A percentile compares a stretch with the other conserved stretches of the same genome.
phyloP scores from a whole-genome alignment of 2,113 vertebrate genomes.

The Butorides virescens region DNA sequence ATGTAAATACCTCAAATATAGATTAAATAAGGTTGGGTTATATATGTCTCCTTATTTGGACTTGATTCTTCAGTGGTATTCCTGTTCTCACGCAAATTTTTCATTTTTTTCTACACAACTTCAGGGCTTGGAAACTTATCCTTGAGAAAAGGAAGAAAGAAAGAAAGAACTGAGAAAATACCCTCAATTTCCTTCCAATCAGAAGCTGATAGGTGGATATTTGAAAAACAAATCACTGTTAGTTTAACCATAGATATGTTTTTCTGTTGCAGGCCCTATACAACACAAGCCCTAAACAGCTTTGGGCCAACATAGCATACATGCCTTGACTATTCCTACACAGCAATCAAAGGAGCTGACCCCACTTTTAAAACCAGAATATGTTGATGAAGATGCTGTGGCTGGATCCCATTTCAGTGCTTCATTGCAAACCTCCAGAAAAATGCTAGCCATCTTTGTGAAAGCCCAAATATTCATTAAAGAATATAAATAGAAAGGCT shows the following conservation, averaged over 20 bases:
- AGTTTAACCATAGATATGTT: background rate
- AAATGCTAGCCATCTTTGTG: background rate
- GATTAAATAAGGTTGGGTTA: background rate
- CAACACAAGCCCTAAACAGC: background rate
- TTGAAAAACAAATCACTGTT: background rate
- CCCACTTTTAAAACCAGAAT: background rate
- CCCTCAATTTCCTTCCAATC: background rate
- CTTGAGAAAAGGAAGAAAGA: background rate
- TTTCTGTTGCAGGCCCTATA: background rate
- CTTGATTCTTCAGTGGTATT: background rate
- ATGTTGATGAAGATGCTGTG: background rate
- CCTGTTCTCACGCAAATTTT: background rate
- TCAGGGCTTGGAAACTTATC: background rate
- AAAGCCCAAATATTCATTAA: background rate
- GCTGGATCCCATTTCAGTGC: background rate
- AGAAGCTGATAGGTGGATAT: background rate
- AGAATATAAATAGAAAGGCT: background rate
- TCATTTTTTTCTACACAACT: accelerated
- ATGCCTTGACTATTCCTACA: background rate
- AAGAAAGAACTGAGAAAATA: background rate
- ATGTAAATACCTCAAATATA: background rate
- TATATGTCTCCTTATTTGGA: background rate
- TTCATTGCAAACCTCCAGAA: background rate
- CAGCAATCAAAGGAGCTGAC: background rate
- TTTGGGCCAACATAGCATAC: background rate